Evolutionary conservation across 2,888 invertebrate species (phyloP).

Genomic region (Brachypterus glaber): DNA sequence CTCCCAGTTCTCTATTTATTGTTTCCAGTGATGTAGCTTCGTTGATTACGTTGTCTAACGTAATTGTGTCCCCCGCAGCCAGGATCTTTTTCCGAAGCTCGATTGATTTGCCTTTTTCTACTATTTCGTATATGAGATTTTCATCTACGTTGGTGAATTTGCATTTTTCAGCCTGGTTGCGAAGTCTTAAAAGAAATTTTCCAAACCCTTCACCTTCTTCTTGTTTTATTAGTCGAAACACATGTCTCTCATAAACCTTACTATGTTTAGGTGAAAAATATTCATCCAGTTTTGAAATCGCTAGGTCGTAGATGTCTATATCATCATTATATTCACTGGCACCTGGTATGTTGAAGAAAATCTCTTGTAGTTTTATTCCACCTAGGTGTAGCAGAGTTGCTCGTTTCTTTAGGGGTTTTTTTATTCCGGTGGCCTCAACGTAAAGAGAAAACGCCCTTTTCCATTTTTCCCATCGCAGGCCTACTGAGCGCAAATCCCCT

Average conservation of each 20-base stretch:
- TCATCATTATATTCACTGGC: constrained; percentile 15
- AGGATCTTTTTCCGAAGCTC: constrained; percentile 21
- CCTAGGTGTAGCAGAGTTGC: constrained; percentile 23
- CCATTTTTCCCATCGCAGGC: constrained; percentile 27
- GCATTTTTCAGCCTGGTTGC: constrained; percentile 17
- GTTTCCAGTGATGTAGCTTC: constrained; percentile 20
- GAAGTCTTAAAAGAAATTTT: constrained; percentile 26
- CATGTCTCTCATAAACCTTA: constrained; percentile 25
- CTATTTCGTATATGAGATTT: constrained; percentile 25
- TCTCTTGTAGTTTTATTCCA: constrained; percentile 24
- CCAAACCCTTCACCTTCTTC: constrained; percentile 29
- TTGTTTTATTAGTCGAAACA: constrained; percentile 26
- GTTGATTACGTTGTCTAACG: constrained; percentile 15
- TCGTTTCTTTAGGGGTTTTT: constrained; percentile 12
- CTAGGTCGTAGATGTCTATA: constrained; percentile 12
- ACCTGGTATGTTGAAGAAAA: constrained; percentile 24
- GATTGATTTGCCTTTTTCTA: constrained; percentile 21
- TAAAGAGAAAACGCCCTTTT: constrained; percentile 24
- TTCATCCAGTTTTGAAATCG: constrained; percentile 19
- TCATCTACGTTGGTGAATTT: constrained; percentile 17
- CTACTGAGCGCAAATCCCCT: constrained; percentile 24
- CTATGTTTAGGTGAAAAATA: constrained; percentile 26
- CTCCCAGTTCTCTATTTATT: constrained; percentile 13
- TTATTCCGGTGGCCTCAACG: constrained; percentile 17
- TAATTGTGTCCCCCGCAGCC: constrained; percentile 16